Evolutionary conservation across 2,797 vertebrate species (phyloP), one percentile per base, ranked within the genome.

Genomic region (Danionella dracula): DNA sequence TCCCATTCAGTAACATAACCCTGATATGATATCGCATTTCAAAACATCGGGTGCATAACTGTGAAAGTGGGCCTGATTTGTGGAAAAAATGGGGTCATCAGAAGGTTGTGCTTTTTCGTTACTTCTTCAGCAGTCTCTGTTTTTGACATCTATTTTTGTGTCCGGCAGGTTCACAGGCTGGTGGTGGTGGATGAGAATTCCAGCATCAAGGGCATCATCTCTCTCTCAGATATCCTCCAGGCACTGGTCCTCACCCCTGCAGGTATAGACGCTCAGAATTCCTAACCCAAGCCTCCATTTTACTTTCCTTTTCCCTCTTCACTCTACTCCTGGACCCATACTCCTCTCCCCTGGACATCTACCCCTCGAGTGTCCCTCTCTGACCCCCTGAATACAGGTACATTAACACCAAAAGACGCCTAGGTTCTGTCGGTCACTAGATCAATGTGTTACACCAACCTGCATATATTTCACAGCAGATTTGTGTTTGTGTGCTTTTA

Each of bases 141-240:
- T n/a, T n/a, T n/a, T 27, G 23, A 27, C 23, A 27, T 27, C 3
- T 27, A 6, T 27, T 6, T 61, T 5, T 40, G 16, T 65, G n/a
- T 37, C 2, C 16, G 1, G 17, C 75, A 89, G 88, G 89, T 90
- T 45, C 88, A 90, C 77, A 82, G 88, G 71, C 61, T 90, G 78
- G 89, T 90, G 55, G 87, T 89, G 64, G 87, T 90, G 78, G 86
- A 89, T 0, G 83, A 88, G 42, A 70, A 71, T 63, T 93, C 96
- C 69, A 94, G 89, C 68, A 98, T 99, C 45, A 93, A 97, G 84
- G 97, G 97, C 50, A 97, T 99, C 66, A 91, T 99, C 78, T 99
- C 97, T 32, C 91, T 99, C 53, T 99, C 97, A 0, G 97, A 99
- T 85, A 98, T 99, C 72, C 92, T 99, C 73, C 96, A 98, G 74